Evolutionary conservation across 2,113 vertebrate genomes (phyloP), one percentile per base, ranked within the genome.

Genomic region (Chaenogobius annularis): DNA sequence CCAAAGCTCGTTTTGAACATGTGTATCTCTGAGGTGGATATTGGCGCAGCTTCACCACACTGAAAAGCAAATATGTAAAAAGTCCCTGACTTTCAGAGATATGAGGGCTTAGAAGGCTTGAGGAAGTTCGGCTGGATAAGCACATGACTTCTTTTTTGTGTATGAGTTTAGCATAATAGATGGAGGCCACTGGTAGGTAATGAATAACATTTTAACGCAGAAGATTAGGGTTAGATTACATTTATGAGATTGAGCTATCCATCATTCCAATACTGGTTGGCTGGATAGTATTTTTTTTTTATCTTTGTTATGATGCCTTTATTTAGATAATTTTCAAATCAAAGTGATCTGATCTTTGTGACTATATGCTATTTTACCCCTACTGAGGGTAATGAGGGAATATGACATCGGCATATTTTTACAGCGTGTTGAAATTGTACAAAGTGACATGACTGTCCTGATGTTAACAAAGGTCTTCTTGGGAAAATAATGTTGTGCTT

Each of bases 51-150:
- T 15, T 44, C 73, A 69, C 26, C 66, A 74, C 69, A 71, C 50
- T 48, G 70, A 55, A 78, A 75, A 52, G 73, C 35, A 74, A 83
- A 85, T 78, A 83, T 76, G 46, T 64, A 47, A 70, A 15, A 59
- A 59, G 56, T 35, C 62, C 72, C 44, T 61, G 70, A 74, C 73
- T 55, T 66, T 26, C 52, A 64, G 75, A 79, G 77, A 80, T 73
- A 78, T 61, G 37, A 43, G 70, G 70, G 78, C 80, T 82, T 79
- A 63, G 59, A 74, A 47, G 62, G 74, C 63, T 66, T 64, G 75
- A 81, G 79, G 69, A 84, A 72, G 73, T 47, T 20, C 50, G 73
- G 64, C 72, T 68, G 5, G 0, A 61, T 70, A 75, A 80, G 76
- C 70, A 72, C 68, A 73, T 67, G 31, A 88, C 76, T 83, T 73